Conservation (phyloP, 2,797 vertebrate genomes). For the Prionace glauca region DNA sequence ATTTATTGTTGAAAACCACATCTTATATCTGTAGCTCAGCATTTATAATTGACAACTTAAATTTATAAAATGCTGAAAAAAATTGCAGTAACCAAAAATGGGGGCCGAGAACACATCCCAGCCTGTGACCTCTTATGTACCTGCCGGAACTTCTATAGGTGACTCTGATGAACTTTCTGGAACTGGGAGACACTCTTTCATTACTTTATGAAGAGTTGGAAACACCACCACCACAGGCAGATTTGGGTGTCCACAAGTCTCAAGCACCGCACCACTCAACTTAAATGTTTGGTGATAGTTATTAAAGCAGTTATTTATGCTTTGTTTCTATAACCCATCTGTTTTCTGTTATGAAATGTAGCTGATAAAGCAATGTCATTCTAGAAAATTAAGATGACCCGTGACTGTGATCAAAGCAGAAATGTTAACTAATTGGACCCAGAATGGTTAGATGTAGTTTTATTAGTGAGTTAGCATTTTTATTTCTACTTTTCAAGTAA, state of each 20-base stretch:
- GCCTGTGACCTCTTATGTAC: neutral
- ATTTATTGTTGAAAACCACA: neutral
- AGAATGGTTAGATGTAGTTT: neutral
- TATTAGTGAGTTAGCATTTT: neutral
- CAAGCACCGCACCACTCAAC: neutral
- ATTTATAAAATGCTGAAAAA: neutral
- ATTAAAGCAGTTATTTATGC: neutral
- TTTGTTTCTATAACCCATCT: neutral
- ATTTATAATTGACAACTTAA: neutral
- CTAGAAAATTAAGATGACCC: neutral
- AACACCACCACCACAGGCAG: neutral
- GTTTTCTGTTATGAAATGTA: neutral
- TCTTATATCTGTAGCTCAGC: neutral
- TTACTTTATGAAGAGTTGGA: neutral
- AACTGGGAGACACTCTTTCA: neutral
- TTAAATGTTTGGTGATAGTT: neutral
- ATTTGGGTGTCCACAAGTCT: neutral
- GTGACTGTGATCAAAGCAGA: neutral
- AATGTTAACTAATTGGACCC: neutral
- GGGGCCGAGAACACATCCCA: neutral
- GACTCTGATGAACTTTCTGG: neutral
- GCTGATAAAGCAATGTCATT: neutral
- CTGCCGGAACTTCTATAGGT: neutral
- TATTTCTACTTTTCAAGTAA: neutral
- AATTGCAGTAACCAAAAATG: neutral